Percentiles rank a stretch among this genome's conserved stretches.
Conservation (phyloP, 2,888 invertebrate genomes). For the Dynastes hyllus region DNA sequence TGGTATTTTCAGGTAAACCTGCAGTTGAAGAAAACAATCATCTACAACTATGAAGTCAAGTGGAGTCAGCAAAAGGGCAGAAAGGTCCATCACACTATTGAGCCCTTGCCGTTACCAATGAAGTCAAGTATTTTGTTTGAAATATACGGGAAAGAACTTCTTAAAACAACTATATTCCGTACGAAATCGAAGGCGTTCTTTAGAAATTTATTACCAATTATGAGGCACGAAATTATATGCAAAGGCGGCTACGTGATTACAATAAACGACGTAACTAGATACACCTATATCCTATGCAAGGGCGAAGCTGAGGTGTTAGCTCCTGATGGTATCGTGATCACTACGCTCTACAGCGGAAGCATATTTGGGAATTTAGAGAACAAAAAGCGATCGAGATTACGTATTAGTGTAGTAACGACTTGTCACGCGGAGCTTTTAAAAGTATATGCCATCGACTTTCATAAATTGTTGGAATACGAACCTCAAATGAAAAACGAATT, state of each 20-base stretch:
- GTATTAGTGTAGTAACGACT: constrained; percentile 54
- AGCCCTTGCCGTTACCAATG: constrained; percentile 48
- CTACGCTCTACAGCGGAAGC: constrained; percentile 53
- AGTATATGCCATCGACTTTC: constrained; percentile 52
- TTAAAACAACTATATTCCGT: constrained; percentile 45
- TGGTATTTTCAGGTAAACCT: constrained; percentile 38
- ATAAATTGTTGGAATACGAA: constrained; percentile 53
- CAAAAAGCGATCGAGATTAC: constrained; percentile 45
- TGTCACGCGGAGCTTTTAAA: constrained; percentile 53
- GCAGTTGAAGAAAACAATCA: constrained; percentile 40
- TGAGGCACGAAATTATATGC: constrained; percentile 50
- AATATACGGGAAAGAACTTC: constrained; percentile 50
- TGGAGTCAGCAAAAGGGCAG: constrained; percentile 48
- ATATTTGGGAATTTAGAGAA: constrained; percentile 58
- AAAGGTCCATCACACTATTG: constrained; percentile 35
- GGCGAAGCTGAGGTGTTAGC: constrained; percentile 57
- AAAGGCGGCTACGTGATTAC: constrained; percentile 55
- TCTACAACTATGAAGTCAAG: constrained; percentile 50
- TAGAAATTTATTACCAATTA: constrained; percentile 52
- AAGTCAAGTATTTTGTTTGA: constrained; percentile 51
- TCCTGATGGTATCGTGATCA: constrained; percentile 55
- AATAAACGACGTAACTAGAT: constrained; percentile 55
- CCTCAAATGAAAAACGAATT: constrained; percentile 54
- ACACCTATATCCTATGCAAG: constrained; percentile 55
- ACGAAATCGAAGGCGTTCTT: constrained; percentile 42